A percentile compares a stretch with the other conserved stretches of the same genome.
Evolutionary conservation across 2,113 vertebrate genomes (phyloP).

Genomic region (Ptychochromis oligacanthus): DNA sequence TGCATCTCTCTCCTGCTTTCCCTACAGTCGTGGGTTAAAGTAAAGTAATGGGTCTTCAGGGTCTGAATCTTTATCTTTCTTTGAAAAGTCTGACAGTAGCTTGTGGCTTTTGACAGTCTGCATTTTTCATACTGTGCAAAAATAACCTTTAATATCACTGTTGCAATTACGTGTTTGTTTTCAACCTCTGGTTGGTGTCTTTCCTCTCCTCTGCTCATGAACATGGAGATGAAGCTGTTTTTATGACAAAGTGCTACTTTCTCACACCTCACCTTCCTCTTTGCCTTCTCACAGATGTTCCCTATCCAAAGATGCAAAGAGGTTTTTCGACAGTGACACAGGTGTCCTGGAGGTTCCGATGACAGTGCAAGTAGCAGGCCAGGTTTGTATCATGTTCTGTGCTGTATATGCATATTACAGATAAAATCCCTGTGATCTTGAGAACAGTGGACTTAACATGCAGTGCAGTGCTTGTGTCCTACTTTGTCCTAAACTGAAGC

Average conservation of each 20-base stretch:
- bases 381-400: slow-evolving; percentile 78
- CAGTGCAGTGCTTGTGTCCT: slow-evolving; percentile 43
- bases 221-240: not conserved
- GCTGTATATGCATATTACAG: not conserved
- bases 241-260: not conserved
- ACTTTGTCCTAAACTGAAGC: slow-evolving; percentile 55
- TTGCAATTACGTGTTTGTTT: not conserved
- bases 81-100: not conserved
- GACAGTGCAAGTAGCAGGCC: slow-evolving; percentile 82
- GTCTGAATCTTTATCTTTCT: slow-evolving; percentile 40
- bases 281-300: slow-evolving; percentile 76
- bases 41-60: slow-evolving; percentile 53
- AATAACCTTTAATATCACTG: not conserved
- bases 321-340: slow-evolving; percentile 85
- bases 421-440: not conserved
- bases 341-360: slow-evolving; percentile 88
- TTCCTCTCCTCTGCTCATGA: not conserved
- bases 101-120: slow-evolving; percentile 28
- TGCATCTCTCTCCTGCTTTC: slow-evolving; percentile 56
- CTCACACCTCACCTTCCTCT: not conserved
- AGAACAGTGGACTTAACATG: not conserved
- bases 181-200: not conserved
- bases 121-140: not conserved
- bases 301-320: slow-evolving; percentile 82
- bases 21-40: slow-evolving; percentile 66